Conservation (phyloP, 2,797 vertebrate species). For the Cottoperca gobio region DNA sequence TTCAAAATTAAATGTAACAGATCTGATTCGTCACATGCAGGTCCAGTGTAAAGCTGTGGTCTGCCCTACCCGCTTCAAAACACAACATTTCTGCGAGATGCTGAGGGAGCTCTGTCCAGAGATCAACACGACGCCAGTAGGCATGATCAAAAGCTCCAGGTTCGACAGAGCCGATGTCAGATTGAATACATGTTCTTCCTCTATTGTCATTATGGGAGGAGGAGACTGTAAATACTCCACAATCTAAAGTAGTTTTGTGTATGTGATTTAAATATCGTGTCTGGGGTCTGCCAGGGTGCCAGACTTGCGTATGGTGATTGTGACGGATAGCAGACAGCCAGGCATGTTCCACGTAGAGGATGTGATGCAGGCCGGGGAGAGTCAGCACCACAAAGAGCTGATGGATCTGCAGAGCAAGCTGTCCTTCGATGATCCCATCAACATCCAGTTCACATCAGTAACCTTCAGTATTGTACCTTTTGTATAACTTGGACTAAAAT, state of each 20-base stretch:
- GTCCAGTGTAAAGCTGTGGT: constrained; percentile 92
- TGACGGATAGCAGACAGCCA: constrained; percentile 84
- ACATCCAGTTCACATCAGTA: constrained; percentile 96
- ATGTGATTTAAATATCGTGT: constrained; percentile 26
- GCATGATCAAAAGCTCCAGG: constrained; percentile 87
- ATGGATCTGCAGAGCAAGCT: constrained; percentile 83
- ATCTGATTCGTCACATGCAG: constrained; percentile 68
- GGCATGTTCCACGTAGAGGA: constrained; percentile 89
- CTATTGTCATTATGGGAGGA: background rate
- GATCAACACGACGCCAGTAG: constrained; percentile 78
- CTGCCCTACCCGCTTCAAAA: constrained; percentile 90
- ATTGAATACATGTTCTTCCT: background rate
- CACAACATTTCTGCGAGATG: constrained; percentile 90
- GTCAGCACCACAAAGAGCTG: constrained; percentile 81
- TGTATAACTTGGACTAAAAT: background rate
- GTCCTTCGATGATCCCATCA: constrained; percentile 88
- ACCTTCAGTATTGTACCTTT: constrained; percentile 18
- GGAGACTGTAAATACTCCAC: background rate
- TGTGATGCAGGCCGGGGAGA: constrained; percentile 87
- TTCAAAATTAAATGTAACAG: background rate
- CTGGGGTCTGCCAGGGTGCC: constrained; percentile 84
- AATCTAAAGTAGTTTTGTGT: background rate
- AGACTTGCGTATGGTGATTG: constrained; percentile 87
- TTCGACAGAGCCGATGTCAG: constrained; percentile 48
- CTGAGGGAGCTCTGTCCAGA: constrained; percentile 90